Base-by-base conservation (phyloP, 2,113 vertebrate genomes). In the Gymnogyps californianus region DNA sequence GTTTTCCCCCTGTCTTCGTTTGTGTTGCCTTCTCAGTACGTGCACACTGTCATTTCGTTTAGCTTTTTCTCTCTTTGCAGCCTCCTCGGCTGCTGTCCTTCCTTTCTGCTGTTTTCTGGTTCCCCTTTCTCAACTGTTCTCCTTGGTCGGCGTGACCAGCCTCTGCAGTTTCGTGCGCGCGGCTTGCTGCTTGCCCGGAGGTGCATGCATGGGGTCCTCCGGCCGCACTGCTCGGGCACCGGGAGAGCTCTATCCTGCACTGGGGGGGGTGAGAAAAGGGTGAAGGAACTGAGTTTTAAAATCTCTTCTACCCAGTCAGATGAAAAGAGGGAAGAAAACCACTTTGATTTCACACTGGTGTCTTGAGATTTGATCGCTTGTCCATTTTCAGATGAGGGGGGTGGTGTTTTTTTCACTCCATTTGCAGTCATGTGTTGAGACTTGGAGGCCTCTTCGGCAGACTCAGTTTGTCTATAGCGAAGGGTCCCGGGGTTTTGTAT, bases 231-330 rank as follows among this genome's bases (percentile, higher is more conserved):
- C 77, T 82, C 2, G 5, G 84, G 65, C 19, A 28, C 17, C 81
- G 51, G 96, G 97, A 97, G 97, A 98, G 98, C 97, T 98, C 97
- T 90, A 71, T 98, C 96, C 96, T 54, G 9, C 40, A 49, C 36
- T 17, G 69, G 11, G 29, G 8, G 28, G 18, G 58, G 62, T 36
- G 22, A 16, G 20, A 21, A n/a, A 26, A 55, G 47, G 29, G 14
- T 16, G 16, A 2, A 29, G 51, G 46, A 62, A 12, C 10, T 28
- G 2, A 9, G 25, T 52, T 83, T 70, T 10, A 46, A 76, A 62
- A 34, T 57, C 8, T 44, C 36, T 81, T 44, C 29, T n/a, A 12
- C 10, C 11, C 6, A 5, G 4, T 25, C 14, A 40, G 55, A 16
- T 38, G 67, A n/a, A 58, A 85, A 79, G 32, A n/a, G 42, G 44